Evolutionary conservation across 2,113 vertebrate species (phyloP).

Genomic region (Callospermophilus lateralis): DNA sequence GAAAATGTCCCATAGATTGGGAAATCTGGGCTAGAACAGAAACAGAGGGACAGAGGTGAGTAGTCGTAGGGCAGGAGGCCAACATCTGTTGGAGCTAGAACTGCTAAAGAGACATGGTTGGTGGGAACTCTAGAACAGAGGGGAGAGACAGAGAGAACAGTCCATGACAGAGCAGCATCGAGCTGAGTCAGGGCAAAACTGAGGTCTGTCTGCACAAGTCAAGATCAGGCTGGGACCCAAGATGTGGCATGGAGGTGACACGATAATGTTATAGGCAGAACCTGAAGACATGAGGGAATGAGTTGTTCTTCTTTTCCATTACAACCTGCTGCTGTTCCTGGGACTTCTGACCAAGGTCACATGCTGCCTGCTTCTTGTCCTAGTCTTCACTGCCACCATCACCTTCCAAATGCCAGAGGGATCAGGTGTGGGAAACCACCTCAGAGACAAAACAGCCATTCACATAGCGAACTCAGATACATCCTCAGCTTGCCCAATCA

Average conservation of each 20-base stretch:
- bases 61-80: neutral
- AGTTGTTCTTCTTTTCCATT: neutral
- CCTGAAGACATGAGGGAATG: neutral
- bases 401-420: neutral
- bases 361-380: neutral
- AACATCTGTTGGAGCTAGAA: slow-evolving; percentile 9
- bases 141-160: neutral
- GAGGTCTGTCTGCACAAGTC: neutral
- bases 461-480: neutral
- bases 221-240: neutral
- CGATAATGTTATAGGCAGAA: neutral
- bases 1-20: neutral
- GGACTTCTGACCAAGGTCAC: neutral
- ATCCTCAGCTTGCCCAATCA: neutral
- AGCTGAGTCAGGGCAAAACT: slow-evolving; percentile 29
- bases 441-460: neutral
- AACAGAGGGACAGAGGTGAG: neutral
- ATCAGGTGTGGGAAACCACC: neutral
- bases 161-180: neutral
- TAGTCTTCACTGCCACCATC: neutral
- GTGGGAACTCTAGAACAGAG: neutral
- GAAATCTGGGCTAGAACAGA: neutral
- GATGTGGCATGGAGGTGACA: neutral
- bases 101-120: neutral
- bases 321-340: neutral